phyloP scores from a whole-genome alignment of 2,888 invertebrate species.

The Hemicrepidius hirtus region DNA sequence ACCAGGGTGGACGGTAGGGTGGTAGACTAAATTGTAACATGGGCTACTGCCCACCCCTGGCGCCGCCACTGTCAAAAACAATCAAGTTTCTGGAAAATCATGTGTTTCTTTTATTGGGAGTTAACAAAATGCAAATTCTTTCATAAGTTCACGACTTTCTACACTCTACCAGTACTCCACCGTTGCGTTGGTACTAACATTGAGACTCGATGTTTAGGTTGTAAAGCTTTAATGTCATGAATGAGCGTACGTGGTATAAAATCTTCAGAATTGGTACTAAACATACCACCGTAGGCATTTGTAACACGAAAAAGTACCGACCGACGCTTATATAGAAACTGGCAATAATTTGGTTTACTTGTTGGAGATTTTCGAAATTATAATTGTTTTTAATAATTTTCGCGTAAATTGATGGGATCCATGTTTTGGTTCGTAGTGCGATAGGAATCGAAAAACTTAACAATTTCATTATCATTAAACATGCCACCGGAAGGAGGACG shows the following conservation, averaged over 20 bases:
- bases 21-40: too few species aligned
- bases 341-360: too few species aligned
- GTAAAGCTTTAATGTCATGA: not conserved
- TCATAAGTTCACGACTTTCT: not conserved
- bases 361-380: too few species aligned
- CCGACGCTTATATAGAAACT: not conserved
- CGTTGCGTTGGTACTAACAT: constrained; percentile 1
- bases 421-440: not conserved
- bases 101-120: too few species aligned
- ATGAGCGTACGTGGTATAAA: not conserved
- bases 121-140: not conserved
- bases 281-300: not conserved
- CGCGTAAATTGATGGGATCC: not conserved
- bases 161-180: not conserved
- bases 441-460: constrained; percentile 5
- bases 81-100: too few species aligned
- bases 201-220: not conserved
- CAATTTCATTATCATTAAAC: constrained; percentile 2
- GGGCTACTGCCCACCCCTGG: too few species aligned
- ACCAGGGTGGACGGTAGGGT: too few species aligned
- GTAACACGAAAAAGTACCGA: not conserved
- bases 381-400: too few species aligned
- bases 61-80: too few species aligned
- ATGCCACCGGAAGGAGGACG: constrained; percentile 1
- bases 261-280: not conserved